Percentiles rank a stretch among this genome's conserved stretches.
Conservation (phyloP, 2,888 invertebrate genomes). For the Omphaloscelis lunosa region DNA sequence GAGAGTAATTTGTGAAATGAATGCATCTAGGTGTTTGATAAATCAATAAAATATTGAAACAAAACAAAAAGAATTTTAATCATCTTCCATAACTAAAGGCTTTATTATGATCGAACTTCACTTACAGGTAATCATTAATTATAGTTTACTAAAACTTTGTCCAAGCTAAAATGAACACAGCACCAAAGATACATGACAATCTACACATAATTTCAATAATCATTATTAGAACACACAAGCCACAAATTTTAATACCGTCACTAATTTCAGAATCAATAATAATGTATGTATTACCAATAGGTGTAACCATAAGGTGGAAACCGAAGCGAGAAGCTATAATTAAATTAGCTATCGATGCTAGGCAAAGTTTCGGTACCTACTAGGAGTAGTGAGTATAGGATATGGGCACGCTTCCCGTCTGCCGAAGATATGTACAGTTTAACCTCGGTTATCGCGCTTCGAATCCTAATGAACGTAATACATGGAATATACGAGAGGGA, state of each 20-base stretch:
- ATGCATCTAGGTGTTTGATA: too few species aligned
- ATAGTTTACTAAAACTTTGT: background rate
- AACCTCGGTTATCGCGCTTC: conserved; percentile 38
- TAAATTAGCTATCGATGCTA: conserved; percentile 25
- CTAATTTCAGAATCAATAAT: conserved; percentile 4
- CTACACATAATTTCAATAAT: background rate
- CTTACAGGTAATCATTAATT: too few species aligned
- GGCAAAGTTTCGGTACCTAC: conserved; percentile 18
- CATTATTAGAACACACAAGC: background rate
- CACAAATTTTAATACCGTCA: background rate
- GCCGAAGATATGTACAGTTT: conserved; percentile 48
- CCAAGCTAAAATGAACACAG: background rate
- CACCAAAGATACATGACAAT: too few species aligned
- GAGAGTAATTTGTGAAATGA: too few species aligned
- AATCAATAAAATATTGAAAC: too few species aligned
- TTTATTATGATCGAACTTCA: too few species aligned
- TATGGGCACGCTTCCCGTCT: conserved; percentile 40
- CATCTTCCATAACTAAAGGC: too few species aligned
- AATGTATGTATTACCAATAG: background rate
- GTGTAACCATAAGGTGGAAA: background rate
- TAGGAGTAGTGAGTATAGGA: conserved; percentile 5
- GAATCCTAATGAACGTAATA: conserved; percentile 47
- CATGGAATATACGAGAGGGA: background rate
- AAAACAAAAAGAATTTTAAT: too few species aligned
- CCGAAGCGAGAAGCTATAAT: conserved; percentile 19